Conservation (phyloP, 2,113 vertebrate genomes). For the Zosterops pallidus region DNA sequence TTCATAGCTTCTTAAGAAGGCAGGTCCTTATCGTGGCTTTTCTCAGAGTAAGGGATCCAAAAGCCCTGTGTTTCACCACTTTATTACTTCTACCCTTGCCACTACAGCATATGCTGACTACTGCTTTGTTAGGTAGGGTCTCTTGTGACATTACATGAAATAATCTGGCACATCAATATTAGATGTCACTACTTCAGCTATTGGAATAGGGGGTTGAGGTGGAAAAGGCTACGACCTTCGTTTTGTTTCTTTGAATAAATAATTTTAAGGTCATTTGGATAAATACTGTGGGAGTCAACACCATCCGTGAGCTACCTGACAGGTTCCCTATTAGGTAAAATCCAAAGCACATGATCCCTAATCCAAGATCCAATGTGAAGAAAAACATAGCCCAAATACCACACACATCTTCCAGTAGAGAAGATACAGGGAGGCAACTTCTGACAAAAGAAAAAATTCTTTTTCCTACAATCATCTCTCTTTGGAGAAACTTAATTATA, state of each 20-base stretch:
- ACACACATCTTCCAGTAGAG: neutral
- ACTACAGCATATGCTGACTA: neutral
- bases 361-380: neutral
- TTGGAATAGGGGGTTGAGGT: neutral
- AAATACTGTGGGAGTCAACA: neutral
- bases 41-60: neutral
- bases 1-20: neutral
- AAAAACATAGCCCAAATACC: neutral
- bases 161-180: neutral
- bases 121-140: neutral
- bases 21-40: neutral
- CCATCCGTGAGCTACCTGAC: neutral
- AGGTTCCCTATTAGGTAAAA: neutral
- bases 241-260: neutral
- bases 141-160: fast-evolving
- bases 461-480: neutral
- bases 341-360: neutral
- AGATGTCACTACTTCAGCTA: neutral
- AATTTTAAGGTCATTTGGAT: neutral
- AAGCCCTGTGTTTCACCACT: neutral
- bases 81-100: neutral
- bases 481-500: neutral
- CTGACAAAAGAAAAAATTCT: neutral
- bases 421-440: neutral
- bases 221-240: neutral